A percentile compares a stretch with the other conserved stretches of the same genome.
These are phyloP conservation scores for Carpatolechia fugitivella DNA, from an alignment of 2,888 invertebrate species.

Conservation along the genomic window DNA sequence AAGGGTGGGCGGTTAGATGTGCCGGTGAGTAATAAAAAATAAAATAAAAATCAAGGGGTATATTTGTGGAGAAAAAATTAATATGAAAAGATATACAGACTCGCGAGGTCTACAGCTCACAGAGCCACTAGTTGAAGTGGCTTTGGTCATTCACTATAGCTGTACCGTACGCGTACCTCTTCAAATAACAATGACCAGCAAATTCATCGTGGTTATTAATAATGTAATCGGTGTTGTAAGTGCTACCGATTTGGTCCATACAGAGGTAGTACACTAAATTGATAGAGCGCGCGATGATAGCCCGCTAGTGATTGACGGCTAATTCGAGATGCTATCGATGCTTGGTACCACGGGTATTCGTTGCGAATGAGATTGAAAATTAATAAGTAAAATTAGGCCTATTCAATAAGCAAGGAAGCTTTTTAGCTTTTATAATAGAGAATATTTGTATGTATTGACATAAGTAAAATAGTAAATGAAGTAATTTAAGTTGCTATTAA, in stretches of 20 bases:
- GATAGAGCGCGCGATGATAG: conserved; percentile 69
- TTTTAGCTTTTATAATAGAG: no score
- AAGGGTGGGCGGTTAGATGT: no score
- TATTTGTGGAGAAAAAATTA: no score
- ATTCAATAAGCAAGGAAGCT: no score
- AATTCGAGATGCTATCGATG: conserved; percentile 72
- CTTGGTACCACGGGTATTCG: conserved; percentile 52
- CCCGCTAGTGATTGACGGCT: conserved; percentile 70
- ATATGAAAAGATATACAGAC: no score
- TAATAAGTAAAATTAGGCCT: neutral
- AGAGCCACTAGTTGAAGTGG: no score
- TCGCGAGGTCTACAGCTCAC: no score
- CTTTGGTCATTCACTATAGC: neutral
- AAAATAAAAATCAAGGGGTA: no score
- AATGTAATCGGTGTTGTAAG: conserved; percentile 60
- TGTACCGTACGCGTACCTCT: neutral
- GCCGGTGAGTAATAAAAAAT: no score
- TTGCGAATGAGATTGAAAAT: conserved; percentile 17
- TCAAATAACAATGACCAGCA: conserved; percentile 46
- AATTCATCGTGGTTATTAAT: conserved; percentile 68
- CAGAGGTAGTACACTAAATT: conserved; percentile 45
- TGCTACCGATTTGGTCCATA: conserved; percentile 68
- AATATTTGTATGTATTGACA: no score
- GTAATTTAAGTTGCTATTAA: no score
- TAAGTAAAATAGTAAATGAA: no score